phyloP scores from a whole-genome alignment of 37 sponge, comb jelly and placozoan species.

The Beroe forskalii region DNA sequence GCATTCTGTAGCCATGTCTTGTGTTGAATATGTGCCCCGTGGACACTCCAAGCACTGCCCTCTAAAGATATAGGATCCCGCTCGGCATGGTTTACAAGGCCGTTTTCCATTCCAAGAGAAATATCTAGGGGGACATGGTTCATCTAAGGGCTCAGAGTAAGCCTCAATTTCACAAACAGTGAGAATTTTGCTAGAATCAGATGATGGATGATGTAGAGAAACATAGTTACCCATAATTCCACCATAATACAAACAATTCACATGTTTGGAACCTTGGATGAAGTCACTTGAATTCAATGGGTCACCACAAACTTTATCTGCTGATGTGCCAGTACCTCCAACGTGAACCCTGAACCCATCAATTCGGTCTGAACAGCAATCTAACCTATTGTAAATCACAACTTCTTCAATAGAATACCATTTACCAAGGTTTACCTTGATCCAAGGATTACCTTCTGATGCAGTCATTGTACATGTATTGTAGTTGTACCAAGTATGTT shows the following conservation, averaged over 20 bases:
- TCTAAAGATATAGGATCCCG: conserved; percentile 8
- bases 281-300: conserved; percentile 10
- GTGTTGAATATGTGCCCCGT: conserved; percentile 38
- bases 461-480: background rate
- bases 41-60: background rate
- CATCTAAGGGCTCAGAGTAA: background rate
- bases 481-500: background rate
- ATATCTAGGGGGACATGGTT: conserved; percentile 23
- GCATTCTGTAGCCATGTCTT: conserved; percentile 16
- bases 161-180: conserved; percentile 37
- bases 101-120: background rate
- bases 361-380: conserved; percentile 21
- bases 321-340: background rate
- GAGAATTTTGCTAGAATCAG: background rate
- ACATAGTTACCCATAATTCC: background rate
- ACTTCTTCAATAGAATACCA: background rate
- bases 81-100: conserved; percentile 50
- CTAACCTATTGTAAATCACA: background rate
- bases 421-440: conserved; percentile 8
- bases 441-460: background rate
- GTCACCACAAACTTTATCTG: conserved; percentile 36
- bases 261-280: background rate
- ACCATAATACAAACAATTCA: background rate
- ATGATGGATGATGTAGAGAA: conserved; percentile 2
- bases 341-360: conserved; percentile 39